Conservation (phyloP, 1,140 invertebrate species). For the Drosophila tristis region DNA sequence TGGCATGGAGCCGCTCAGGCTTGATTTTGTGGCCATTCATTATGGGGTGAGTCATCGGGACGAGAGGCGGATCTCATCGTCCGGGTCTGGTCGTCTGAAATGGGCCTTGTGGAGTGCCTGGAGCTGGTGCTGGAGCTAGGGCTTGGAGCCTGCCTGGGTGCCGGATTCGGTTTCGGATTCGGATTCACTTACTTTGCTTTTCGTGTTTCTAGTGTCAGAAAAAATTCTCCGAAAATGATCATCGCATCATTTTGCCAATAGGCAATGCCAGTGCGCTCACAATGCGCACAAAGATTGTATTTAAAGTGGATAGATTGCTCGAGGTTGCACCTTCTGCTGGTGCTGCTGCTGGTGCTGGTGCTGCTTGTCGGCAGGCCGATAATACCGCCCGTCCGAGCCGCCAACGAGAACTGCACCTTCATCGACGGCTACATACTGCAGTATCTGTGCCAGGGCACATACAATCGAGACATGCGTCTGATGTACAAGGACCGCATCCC, state of each 20-base stretch:
- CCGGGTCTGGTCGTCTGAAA: not conserved
- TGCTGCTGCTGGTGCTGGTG: slow-evolving; percentile 33
- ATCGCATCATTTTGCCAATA: slow-evolving; percentile 64
- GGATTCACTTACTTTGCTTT: slow-evolving; percentile 16
- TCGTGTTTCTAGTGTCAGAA: slow-evolving; percentile 36
- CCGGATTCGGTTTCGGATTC: not conserved
- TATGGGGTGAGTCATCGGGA: slow-evolving; percentile 1
- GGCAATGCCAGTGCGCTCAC: slow-evolving; percentile 72
- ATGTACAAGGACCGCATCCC: slow-evolving; percentile 62
- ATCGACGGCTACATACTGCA: slow-evolving; percentile 59
- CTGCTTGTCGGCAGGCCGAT: slow-evolving; percentile 21
- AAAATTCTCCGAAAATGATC: slow-evolving; percentile 70
- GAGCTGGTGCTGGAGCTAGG: not conserved
- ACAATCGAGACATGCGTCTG: slow-evolving; percentile 30
- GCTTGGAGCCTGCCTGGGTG: not conserved
- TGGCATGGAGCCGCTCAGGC: not conserved
- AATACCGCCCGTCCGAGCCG: not conserved
- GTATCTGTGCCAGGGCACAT: slow-evolving; percentile 55
- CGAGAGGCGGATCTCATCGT: not conserved
- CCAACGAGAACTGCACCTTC: slow-evolving; percentile 47
- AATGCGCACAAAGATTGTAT: slow-evolving; percentile 51
- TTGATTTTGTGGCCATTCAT: slow-evolving; percentile 16
- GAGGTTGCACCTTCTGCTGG: slow-evolving; percentile 20
- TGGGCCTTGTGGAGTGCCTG: not conserved
- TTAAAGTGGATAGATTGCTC: slow-evolving; percentile 56